These are phyloP conservation scores for Hyperopisus bebe DNA, from an alignment of 2,113 vertebrate genomes.

Conservation along the genomic window DNA sequence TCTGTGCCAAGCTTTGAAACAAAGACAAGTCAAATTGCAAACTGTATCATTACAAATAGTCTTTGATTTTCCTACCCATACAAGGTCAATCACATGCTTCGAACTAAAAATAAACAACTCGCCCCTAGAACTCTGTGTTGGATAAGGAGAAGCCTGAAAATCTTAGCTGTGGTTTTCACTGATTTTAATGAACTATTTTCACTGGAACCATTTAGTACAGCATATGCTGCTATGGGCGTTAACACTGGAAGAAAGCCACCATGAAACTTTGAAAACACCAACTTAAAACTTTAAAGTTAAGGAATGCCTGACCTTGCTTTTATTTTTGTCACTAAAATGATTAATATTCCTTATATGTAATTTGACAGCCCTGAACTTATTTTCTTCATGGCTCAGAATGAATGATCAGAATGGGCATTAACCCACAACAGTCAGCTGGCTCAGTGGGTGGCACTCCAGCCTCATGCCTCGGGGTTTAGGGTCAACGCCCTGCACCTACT, in stretches of 20 bases:
- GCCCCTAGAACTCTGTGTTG: not conserved
- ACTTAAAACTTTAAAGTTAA: not conserved
- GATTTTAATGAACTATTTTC: not conserved
- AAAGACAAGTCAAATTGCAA: not conserved
- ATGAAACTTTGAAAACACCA: not conserved
- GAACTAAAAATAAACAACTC: not conserved
- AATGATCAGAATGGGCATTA: not conserved
- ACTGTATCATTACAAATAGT: not conserved
- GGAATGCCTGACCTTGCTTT: not conserved
- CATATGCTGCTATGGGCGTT: not conserved
- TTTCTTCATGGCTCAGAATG: not conserved
- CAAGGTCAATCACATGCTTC: not conserved
- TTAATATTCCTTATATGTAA: not conserved
- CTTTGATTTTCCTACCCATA: not conserved
- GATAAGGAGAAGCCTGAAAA: not conserved
- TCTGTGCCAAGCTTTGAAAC: not conserved
- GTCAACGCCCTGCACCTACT: not conserved
- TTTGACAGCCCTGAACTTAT: not conserved
- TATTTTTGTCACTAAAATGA: not conserved
- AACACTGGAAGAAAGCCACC: not conserved
- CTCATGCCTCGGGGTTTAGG: not conserved
- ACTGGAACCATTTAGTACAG: not conserved
- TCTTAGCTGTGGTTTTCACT: not conserved
- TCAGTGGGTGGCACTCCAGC: not conserved
- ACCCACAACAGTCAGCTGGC: not conserved